Evolutionary conservation across 2,888 invertebrate species (phyloP).

Genomic region (Ceriagrion tenellum): DNA sequence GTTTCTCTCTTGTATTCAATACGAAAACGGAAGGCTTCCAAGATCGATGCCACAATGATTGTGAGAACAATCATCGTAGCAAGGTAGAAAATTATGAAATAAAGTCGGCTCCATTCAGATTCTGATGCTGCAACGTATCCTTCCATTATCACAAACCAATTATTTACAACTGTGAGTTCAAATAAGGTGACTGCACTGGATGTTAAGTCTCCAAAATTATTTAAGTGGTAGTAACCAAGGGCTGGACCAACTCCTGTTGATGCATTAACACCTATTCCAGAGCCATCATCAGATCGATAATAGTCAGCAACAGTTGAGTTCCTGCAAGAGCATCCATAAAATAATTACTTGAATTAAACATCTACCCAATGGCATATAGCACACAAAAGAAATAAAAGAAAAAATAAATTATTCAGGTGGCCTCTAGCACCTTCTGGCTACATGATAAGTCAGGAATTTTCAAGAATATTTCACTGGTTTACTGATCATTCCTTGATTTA

Average conservation of each 20-base stretch:
- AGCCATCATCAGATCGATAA: constrained; percentile 84
- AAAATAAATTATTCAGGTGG: no score
- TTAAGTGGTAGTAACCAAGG: constrained; percentile 91
- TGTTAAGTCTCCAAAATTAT: constrained; percentile 90
- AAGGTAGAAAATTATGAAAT: constrained; percentile 93
- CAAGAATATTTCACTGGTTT: no score
- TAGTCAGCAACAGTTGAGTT: constrained; percentile 92
- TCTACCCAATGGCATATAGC: no score
- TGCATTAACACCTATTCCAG: constrained; percentile 79
- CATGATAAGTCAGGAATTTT: no score
- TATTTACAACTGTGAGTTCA: constrained; percentile 94
- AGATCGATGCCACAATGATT: constrained; percentile 92
- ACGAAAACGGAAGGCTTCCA: constrained; percentile 92
- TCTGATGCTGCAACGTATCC: constrained; percentile 85
- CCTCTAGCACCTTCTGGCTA: no score
- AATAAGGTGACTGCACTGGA: constrained; percentile 91
- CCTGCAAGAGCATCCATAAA: constrained; percentile 77
- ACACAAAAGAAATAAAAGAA: no score
- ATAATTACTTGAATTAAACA: no score
- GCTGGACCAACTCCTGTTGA: constrained; percentile 75
- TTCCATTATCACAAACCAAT: constrained; percentile 95
- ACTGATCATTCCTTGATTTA: no score
- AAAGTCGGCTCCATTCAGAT: constrained; percentile 87
- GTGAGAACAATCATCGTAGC: constrained; percentile 95
- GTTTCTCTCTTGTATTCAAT: constrained; percentile 92